Evolutionary conservation across 2,113 vertebrate species (phyloP).

Genomic region (Leucoraja erinaceus): DNA sequence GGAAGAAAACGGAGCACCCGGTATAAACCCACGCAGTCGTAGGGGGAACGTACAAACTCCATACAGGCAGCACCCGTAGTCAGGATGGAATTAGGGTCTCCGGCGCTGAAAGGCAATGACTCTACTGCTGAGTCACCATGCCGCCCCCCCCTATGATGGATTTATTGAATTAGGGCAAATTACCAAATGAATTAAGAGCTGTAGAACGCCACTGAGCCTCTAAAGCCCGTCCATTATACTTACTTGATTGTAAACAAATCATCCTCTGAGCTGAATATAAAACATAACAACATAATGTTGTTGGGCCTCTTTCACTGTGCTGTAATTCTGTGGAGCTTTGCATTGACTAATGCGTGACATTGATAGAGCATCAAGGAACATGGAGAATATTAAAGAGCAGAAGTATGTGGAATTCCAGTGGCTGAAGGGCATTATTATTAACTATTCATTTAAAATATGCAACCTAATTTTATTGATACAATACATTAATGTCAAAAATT

Average conservation of each 20-base stretch:
- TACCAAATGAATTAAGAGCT: not conserved
- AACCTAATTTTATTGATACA: not conserved
- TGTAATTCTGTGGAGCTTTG: not conserved
- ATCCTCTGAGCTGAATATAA: not conserved
- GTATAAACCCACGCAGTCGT: too few species aligned
- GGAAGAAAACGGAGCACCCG: too few species aligned
- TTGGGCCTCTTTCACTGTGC: not conserved
- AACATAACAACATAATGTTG: not conserved
- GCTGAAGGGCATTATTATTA: not conserved
- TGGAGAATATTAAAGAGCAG: not conserved
- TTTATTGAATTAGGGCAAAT: too few species aligned
- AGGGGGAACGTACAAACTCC: too few species aligned
- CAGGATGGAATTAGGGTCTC: too few species aligned
- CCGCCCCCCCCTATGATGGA: too few species aligned
- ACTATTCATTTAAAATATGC: conserved; percentile 26
- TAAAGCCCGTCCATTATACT: not conserved
- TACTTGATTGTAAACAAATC: not conserved
- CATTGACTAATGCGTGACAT: not conserved
- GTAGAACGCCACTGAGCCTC: not conserved
- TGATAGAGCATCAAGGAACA: not conserved
- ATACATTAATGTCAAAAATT: conserved; percentile 20
- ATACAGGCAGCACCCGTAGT: too few species aligned
- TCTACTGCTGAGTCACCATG: too few species aligned
- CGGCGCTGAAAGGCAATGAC: too few species aligned
- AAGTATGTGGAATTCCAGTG: conserved; percentile 12